Base-by-base conservation (phyloP, 2,888 invertebrate genomes). In the Drosophila mulleri region DNA sequence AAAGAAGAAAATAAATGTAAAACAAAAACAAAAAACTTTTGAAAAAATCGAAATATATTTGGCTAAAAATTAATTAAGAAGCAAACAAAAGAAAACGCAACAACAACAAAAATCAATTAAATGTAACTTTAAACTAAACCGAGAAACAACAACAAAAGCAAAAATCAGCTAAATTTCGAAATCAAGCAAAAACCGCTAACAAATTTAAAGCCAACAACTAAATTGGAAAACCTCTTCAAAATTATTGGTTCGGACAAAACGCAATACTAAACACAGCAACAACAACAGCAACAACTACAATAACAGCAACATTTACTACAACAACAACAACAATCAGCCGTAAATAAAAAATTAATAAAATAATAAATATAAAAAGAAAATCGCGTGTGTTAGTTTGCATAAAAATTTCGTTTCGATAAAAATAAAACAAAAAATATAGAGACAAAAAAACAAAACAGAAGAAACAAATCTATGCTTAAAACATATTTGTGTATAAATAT, bases 331-430 rank as follows among this genome's bases (percentile, higher is more conserved):
- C 73, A 66, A 80, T 9, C 75, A 74, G 73, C 77, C 75, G 74
- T 63, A 50, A 32, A 50, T 18, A 32, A 35, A 18, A 20, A 20
- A 29, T 3, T 6, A 29, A 29, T 48, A 2, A 48, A 50, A 50
- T 50, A 50, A 32, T 50, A 32, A 7, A 77, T 67, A 45, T 23
- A 79, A 80, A 82, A 77, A 70, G 23, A 45, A 79, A 80, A 83
- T 78, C 74, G 80, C 89, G 88, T 86, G 90, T 90, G 90, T 90
- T 90, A 91, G 91, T 91, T 91, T 91, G 91, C 91, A 89, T 87
- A 91, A 92, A 92, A 92, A 92, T 92, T 92, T 91, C 92, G 92
- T 92, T 92, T 92, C 92, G 92, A 92, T 91, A 90, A 83, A 67
- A 41, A 78, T 48, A 87, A 79, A 75, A 61, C 73, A 57, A 72